Percentiles rank a stretch among this genome's conserved stretches.
These are phyloP conservation scores for Scaptodrosophila lebanonensis DNA, from an alignment of 1,140 invertebrate genomes.

Conservation along the genomic window DNA sequence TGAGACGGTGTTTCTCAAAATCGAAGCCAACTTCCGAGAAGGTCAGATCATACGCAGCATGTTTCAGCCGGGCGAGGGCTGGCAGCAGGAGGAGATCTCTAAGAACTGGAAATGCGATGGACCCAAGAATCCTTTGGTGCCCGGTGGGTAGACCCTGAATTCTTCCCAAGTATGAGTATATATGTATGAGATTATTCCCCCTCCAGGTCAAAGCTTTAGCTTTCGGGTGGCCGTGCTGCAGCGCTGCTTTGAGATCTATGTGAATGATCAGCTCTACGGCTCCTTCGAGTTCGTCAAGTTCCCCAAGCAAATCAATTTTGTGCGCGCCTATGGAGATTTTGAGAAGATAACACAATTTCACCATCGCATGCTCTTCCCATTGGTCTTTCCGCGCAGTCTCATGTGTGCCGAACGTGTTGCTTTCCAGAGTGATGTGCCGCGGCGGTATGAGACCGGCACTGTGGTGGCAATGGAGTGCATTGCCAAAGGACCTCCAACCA, in stretches of 20 bases:
- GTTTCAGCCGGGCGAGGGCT: constrained; percentile 74
- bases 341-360: constrained; percentile 75
- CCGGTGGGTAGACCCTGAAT: constrained; percentile 28
- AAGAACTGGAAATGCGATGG: constrained; percentile 75
- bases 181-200: no score
- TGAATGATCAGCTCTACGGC: constrained; percentile 70
- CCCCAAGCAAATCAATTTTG: constrained; percentile 71
- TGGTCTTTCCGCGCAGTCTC: constrained; percentile 64
- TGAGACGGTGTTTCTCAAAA: constrained; percentile 71
- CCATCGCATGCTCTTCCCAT: constrained; percentile 70
- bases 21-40: constrained; percentile 73
- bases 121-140: constrained; percentile 67
- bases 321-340: constrained; percentile 68
- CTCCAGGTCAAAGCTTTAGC: constrained; percentile 58
- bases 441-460: constrained; percentile 66
- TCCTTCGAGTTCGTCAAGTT: constrained; percentile 73
- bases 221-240: constrained; percentile 72
- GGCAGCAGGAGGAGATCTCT: constrained; percentile 75
- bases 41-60: constrained; percentile 76
- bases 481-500: constrained; percentile 64
- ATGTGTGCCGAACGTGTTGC: constrained; percentile 63
- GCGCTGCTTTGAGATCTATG: constrained; percentile 73
- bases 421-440: constrained; percentile 72
- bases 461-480: constrained; percentile 75
- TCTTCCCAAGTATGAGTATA: neutral